A percentile compares a stretch with the other conserved stretches of the same genome.
phyloP scores from a whole-genome alignment of 2,113 vertebrate species.

The Cepphus grylle region DNA sequence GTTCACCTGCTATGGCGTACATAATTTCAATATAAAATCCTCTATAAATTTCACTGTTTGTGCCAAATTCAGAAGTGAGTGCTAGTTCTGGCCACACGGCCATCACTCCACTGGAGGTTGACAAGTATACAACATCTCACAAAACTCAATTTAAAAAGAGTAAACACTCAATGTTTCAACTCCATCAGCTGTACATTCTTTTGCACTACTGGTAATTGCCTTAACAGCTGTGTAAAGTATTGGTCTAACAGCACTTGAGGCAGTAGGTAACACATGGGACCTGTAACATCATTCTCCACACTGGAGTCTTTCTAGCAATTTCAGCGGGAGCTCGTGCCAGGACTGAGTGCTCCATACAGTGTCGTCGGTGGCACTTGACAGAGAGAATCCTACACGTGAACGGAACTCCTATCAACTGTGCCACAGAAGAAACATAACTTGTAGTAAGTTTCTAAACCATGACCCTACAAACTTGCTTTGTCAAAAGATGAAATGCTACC shows the following conservation, averaged over 20 bases:
- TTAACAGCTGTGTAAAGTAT: not conserved
- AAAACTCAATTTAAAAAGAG: not conserved
- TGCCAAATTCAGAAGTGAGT: not conserved
- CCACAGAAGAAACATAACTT: not conserved
- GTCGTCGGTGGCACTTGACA: not conserved
- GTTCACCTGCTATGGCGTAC: not conserved
- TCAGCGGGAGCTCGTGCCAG: not conserved
- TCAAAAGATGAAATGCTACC: not conserved
- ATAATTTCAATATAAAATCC: not conserved
- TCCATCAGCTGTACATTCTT: not conserved
- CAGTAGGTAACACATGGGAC: not conserved
- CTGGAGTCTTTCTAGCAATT: not conserved
- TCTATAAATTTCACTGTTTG: not conserved
- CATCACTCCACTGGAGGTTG: not conserved
- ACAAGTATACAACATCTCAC: not conserved
- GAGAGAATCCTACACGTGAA: not conserved
- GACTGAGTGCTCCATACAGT: not conserved
- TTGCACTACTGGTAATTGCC: not conserved
- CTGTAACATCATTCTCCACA: not conserved
- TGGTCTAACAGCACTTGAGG: not conserved
- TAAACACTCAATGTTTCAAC: not conserved
- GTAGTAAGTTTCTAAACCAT: not conserved
- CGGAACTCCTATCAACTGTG: fast-evolving
- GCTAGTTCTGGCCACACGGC: not conserved
- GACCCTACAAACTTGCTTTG: not conserved